These are phyloP conservation scores for Ondatra zibethicus DNA, from an alignment of 2,113 vertebrate genomes.

Conservation along the genomic window DNA sequence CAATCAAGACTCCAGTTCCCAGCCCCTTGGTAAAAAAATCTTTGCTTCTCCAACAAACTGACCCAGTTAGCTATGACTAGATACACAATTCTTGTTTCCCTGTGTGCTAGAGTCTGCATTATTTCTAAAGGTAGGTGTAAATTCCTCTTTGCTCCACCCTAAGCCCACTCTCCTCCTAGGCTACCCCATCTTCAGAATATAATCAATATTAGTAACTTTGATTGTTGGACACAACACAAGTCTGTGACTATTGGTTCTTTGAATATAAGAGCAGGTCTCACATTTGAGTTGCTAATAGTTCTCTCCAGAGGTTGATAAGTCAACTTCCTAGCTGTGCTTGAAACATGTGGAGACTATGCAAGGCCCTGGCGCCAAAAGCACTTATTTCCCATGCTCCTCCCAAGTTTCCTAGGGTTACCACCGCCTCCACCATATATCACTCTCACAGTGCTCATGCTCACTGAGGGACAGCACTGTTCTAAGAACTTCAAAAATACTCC, in stretches of 20 bases:
- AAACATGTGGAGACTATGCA: neutral
- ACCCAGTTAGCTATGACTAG: neutral
- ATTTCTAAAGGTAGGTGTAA: neutral
- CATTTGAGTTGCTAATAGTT: neutral
- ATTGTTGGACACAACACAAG: neutral
- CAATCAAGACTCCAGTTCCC: conserved; percentile 21
- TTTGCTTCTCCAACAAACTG: conserved; percentile 41
- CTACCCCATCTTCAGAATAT: neutral
- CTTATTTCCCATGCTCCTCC: neutral
- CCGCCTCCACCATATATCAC: too few relatives aligned
- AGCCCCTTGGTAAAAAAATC: conserved; percentile 61
- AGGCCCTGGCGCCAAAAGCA: neutral
- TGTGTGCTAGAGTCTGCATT: neutral
- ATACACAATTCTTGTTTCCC: neutral
- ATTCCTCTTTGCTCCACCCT: neutral
- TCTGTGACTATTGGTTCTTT: neutral
- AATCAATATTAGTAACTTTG: neutral
- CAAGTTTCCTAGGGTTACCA: neutral
- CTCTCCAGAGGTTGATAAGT: neutral
- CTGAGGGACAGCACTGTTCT: neutral
- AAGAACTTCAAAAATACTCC: neutral
- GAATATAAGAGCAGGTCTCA: neutral
- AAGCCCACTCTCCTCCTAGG: neutral
- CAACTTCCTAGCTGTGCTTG: neutral
- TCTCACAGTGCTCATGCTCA: fast-evolving